These are phyloP conservation scores for Heliconius hermathena DNA, from an alignment of 1,140 invertebrate genomes.

Conservation along the genomic window DNA sequence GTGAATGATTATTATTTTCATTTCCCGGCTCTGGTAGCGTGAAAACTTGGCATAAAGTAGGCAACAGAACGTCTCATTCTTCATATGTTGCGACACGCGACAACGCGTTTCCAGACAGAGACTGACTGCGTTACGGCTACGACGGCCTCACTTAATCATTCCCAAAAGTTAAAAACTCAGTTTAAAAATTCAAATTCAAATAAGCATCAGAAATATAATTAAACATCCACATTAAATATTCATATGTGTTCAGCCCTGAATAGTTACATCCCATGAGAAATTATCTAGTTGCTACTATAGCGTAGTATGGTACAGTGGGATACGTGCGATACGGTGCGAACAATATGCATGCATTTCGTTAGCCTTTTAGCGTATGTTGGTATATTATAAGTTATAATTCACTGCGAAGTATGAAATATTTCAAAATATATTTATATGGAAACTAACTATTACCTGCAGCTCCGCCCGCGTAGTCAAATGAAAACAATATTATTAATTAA, in stretches of 20 bases:
- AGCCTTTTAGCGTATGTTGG: constrained; percentile 22
- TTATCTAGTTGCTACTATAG: constrained; percentile 29
- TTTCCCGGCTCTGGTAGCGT: no score
- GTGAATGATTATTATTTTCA: no score
- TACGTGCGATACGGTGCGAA: constrained; percentile 4
- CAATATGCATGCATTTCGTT: constrained; percentile 30
- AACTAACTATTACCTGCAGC: no score
- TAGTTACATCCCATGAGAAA: constrained; percentile 34
- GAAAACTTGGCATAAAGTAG: no score
- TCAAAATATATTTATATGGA: not conserved
- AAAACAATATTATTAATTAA: no score
- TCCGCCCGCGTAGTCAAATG: no score
- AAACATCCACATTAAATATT: not conserved
- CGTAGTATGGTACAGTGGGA: not conserved
- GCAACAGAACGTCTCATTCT: no score
- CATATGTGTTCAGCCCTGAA: not conserved
- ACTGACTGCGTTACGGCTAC: not conserved
- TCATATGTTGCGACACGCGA: no score
- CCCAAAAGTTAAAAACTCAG: not conserved
- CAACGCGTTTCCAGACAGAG: no score
- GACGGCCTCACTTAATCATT: not conserved
- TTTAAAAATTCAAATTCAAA: not conserved
- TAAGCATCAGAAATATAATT: not conserved
- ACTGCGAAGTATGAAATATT: not conserved
- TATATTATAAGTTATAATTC: not conserved